Evolutionary conservation across 2,888 invertebrate genomes (phyloP), one percentile per base, ranked within the genome.

Genomic region (Polymixis flavicincta): DNA sequence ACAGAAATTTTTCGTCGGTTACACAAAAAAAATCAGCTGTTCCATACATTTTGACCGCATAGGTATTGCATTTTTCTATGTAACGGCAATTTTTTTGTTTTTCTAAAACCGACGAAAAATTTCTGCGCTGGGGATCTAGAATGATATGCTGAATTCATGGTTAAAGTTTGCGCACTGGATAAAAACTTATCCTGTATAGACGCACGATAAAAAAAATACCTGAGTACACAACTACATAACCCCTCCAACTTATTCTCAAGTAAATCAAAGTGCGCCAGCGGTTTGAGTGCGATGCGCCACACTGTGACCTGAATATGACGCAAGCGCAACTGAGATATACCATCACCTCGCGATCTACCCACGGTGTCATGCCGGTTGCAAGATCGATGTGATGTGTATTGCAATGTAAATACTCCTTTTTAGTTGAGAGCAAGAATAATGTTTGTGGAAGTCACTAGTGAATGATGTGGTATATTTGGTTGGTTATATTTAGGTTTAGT

Each of bases 301-400:
- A 48, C 63, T 74, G 68, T 75, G 86, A 83, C 86, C 84, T 74
- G 72, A 37, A 73, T 84, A 72, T 83, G 79, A 85, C 68, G 84
- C 80, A 84, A 84, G 55, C 54, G 25, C 78, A 63, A 22, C 73
- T 37, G 25, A 52, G 68, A 52, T 59, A 45, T 68, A 59, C 72
- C 75, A 82, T 70, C 85, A 85, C 76, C 76, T 74, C 71, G 37
- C 65, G 74, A 83, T 79, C 74, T 79, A 83, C 83, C 83, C 85
- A 83, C 85, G 74, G 71, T 83, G 75, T 64, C 60, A 70, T 61
- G 82, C 22, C 28, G 71, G 65, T 72, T 75, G 79, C 73, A 71
- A 81, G 74, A 72, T 59, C 55, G 50, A 63, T 68, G 68, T 57
- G 50, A 37, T 69, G 48, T 55, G 55, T 71, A 64, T 75, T 70